A percentile compares a stretch with the other conserved stretches of the same genome.
phyloP scores from a whole-genome alignment of 1,140 invertebrate genomes.

The Calycopis cecrops region DNA sequence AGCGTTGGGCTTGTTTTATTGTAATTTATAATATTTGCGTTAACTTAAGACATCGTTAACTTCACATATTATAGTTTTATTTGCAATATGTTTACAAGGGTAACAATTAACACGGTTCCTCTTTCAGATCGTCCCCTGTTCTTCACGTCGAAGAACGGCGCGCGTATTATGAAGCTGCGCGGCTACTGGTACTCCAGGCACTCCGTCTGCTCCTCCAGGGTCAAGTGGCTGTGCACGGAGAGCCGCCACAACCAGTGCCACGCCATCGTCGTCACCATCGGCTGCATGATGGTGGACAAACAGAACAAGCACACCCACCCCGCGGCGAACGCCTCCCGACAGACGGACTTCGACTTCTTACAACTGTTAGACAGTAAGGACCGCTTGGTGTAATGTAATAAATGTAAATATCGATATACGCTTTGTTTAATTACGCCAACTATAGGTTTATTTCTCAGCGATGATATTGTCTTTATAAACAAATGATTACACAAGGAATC shows the following conservation, averaged over 20 bases:
- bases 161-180: conserved; percentile 52
- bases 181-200: conserved; percentile 59
- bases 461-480: too few species aligned
- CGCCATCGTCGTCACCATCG: conserved; percentile 59
- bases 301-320: conserved; percentile 63
- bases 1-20: too few species aligned
- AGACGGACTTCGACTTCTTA: conserved; percentile 34
- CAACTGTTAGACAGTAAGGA: conserved; percentile 39
- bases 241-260: conserved; percentile 52
- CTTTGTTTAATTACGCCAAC: conserved; percentile 3
- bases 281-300: conserved; percentile 51
- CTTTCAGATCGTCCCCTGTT: conserved; percentile 55
- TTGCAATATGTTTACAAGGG: too few species aligned
- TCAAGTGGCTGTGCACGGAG: conserved; percentile 60
- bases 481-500: too few species aligned
- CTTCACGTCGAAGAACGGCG: conserved; percentile 57
- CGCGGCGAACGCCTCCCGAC: conserved; percentile 30
- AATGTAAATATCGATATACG: conserved; percentile 13
- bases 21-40: too few species aligned
- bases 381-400: conserved; percentile 23
- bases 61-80: neutral
- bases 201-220: conserved; percentile 55
- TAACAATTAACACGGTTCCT: conserved; percentile 6
- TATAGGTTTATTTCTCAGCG: too few species aligned
- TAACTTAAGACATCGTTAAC: too few species aligned